These are phyloP conservation scores for Orientallactaga sibirica DNA, from an alignment of 2,797 vertebrate genomes.

Conservation along the genomic window DNA sequence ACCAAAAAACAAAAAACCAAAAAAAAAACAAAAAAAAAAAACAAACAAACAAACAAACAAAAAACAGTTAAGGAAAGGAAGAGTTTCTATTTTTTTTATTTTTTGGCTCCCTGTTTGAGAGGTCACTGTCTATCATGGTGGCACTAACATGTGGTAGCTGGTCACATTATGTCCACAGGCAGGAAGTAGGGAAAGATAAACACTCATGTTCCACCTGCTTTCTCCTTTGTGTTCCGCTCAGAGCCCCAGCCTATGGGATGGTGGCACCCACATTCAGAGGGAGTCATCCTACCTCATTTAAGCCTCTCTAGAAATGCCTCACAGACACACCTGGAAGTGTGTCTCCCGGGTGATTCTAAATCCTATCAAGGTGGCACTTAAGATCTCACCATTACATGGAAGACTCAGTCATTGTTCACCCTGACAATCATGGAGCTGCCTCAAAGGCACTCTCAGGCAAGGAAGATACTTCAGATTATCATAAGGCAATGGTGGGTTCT, in stretches of 20 bases:
- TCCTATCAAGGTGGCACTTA: no score
- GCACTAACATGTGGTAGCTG: not conserved
- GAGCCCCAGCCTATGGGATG: not conserved
- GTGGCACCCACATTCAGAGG: not conserved
- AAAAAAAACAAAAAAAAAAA: no score
- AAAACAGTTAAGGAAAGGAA: not conserved
- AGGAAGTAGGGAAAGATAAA: not conserved
- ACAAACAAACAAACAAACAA: no score
- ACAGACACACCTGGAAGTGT: no score
- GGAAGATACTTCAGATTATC: not conserved
- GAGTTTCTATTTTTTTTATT: not conserved
- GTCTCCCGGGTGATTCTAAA: no score
- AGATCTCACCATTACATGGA: no score
- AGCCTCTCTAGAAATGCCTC: no score
- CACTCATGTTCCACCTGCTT: no score
- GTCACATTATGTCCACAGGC: not conserved
- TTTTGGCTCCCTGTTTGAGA: not conserved
- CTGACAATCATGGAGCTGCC: not conserved
- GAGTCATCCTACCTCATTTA: not conserved
- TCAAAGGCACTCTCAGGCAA: not conserved
- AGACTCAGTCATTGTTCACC: not conserved
- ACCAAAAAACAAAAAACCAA: no score
- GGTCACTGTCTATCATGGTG: not conserved
- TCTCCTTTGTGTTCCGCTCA: not conserved
- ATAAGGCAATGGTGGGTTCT: slow-evolving; percentile 2